A percentile compares a stretch with the other conserved stretches of the same genome.
Evolutionary conservation across 2,113 vertebrate species (phyloP).

Genomic region (Mixornis gularis): DNA sequence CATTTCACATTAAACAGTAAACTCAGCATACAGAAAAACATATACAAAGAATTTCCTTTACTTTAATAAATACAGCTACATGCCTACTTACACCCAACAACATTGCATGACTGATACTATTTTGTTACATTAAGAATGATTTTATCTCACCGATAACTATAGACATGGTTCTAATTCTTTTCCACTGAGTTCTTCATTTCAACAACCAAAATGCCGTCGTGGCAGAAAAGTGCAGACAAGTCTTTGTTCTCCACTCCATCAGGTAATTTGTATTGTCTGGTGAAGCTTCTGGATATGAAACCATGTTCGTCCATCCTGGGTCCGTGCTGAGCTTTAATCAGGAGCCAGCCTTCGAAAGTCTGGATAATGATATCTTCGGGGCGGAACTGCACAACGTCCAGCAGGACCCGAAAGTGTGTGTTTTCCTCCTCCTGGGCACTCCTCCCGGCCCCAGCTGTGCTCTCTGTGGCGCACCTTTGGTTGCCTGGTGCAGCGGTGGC

Average conservation of each 20-base stretch:
- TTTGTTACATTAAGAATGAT: not conserved
- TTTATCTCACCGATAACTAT: not conserved
- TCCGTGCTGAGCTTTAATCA: slow-evolving; percentile 77
- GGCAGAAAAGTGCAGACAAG: slow-evolving; percentile 75
- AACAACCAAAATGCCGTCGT: slow-evolving; percentile 82
- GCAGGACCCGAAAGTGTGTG: slow-evolving; percentile 68
- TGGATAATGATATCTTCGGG: slow-evolving; percentile 86
- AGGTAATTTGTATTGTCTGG: slow-evolving; percentile 77
- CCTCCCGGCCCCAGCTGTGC: fast-evolving
- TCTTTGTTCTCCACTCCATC: slow-evolving; percentile 68
- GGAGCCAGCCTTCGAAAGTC: slow-evolving; percentile 83
- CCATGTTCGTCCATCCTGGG: slow-evolving; percentile 82
- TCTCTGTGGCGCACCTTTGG: not conserved
- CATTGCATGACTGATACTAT: not conserved
- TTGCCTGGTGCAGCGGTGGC: not conserved
- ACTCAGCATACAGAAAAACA: not conserved
- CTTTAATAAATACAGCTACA: not conserved
- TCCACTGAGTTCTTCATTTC: slow-evolving; percentile 64
- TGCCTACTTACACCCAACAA: not conserved
- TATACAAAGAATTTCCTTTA: not conserved
- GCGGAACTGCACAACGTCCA: slow-evolving; percentile 83
- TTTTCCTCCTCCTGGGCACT: not conserved
- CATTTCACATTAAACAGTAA: slow-evolving; percentile 28
- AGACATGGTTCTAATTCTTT: slow-evolving; percentile 10
- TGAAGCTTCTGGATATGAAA: slow-evolving; percentile 78